Base-by-base conservation (phyloP, 2,888 invertebrate genomes). In the Drosophila testacea region DNA sequence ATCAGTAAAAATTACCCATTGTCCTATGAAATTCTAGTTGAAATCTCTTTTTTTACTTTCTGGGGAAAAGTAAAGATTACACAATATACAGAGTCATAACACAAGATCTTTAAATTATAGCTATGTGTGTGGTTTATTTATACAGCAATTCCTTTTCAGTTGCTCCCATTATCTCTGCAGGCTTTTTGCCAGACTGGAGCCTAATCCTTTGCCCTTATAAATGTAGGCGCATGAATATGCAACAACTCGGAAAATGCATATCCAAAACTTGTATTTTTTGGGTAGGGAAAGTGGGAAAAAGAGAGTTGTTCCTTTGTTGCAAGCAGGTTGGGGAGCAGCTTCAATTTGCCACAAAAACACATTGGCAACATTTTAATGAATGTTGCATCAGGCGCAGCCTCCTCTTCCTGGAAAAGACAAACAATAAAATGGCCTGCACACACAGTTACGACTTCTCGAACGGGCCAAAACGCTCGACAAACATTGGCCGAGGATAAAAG, bases 351-450 rank as follows among this genome's bases (percentile, higher is more conserved):
- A 77, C 88, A 89, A 84, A 87, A 89, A 89, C 85, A 87, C 85
- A 89, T 88, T 87, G 85, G 89, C 85, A 89, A 89, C 87, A 87
- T 84, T 87, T 85, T 87, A 89, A 85, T 85, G 89, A 85, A 85
- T 85, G 88, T 71, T 81, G 85, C 82, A 79, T 69, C 77, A 70
- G 73, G 62, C 66, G 54, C 71, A 77, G 59, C 55, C 16, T 27
- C 6, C 38, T 11, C 22, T 13, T 11, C n/a, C 10, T 42, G 30
- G 22, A 41, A 57, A 74, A 75, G 75, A 73, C 89, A 89, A 85
- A 85, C 89, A 77, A 77, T 79, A 64, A 60, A 75, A 79, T 51
- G 61, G 70, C 47, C 79, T 65, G 34, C 39, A 34, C 22, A 62
- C 27, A 42, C 42, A 44, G 44, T 16, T 11, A 27, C 51, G 36